A percentile compares a stretch with the other conserved stretches of the same genome.
These are phyloP conservation scores for Hypsibius dujardini DNA, from an alignment of 1,140 invertebrate genomes.

Conservation along the genomic window DNA sequence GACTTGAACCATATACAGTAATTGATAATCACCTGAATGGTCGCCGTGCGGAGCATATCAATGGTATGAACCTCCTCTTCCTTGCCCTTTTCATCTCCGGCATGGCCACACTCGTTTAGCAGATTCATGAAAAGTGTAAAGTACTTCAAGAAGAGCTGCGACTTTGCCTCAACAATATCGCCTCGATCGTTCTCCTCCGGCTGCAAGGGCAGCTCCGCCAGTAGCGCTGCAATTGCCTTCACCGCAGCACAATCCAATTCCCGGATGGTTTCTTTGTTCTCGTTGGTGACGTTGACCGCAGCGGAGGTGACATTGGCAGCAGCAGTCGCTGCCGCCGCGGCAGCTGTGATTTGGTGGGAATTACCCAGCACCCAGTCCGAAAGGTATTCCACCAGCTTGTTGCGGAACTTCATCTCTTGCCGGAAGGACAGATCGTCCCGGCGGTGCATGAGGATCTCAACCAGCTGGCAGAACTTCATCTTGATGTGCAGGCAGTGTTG, in stretches of 20 bases:
- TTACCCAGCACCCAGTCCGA: conserved; percentile 94
- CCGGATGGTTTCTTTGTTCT: conserved; percentile 34
- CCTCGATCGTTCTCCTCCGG: conserved; percentile 91
- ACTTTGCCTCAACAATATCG: conserved; percentile 94
- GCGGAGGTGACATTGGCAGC: conserved; percentile 54
- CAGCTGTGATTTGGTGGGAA: conserved; percentile 65
- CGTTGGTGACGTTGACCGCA: conserved; percentile 32
- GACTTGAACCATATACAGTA: too few species aligned
- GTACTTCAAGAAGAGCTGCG: conserved; percentile 85
- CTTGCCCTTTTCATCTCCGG: conserved; percentile 38
- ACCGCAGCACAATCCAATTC: conserved; percentile 91
- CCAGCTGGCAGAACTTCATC: conserved; percentile 84
- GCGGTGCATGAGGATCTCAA: conserved; percentile 88
- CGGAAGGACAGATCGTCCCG: conserved; percentile 84
- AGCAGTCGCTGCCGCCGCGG: conserved; percentile 35
- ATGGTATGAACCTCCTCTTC: conserved; percentile 13
- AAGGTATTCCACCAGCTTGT: conserved; percentile 87
- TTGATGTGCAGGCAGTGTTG: conserved; percentile 83
- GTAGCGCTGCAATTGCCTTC: conserved; percentile 81
- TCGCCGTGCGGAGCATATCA: conserved; percentile 50
- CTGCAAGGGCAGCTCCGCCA: conserved; percentile 75
- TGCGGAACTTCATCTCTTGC: conserved; percentile 94
- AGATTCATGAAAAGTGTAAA: conserved; percentile 95
- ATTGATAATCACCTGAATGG: too few species aligned
- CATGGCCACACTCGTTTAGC: conserved; percentile 79